Evolutionary conservation across 2,888 invertebrate species (phyloP).

Genomic region (Epinotia ramella): DNA sequence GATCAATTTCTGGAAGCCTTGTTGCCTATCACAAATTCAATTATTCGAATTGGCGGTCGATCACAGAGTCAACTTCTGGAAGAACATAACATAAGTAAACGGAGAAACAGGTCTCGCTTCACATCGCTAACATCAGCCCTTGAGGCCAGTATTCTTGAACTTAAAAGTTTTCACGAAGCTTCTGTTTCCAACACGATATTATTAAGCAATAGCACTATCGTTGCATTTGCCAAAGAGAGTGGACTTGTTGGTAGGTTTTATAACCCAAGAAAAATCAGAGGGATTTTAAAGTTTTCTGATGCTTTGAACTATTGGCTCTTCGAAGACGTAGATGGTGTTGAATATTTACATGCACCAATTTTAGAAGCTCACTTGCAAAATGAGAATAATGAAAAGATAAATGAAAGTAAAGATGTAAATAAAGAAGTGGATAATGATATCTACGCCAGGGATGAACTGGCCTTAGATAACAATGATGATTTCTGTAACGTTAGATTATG

Average conservation of each 20-base stretch:
- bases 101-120: conserved; percentile 53
- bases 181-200: conserved; percentile 47
- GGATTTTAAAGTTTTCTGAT: conserved; percentile 45
- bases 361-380: conserved; percentile 44
- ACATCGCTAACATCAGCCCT: too few species aligned
- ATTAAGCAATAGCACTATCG: conserved; percentile 51
- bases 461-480: conserved; percentile 56
- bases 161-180: conserved; percentile 6
- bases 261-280: background rate
- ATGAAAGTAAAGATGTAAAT: conserved; percentile 51
- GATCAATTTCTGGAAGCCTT: conserved; percentile 93
- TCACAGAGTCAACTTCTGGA: conserved; percentile 82
- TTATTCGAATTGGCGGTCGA: conserved; percentile 89
- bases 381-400: conserved; percentile 45
- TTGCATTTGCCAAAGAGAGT: conserved; percentile 51
- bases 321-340: conserved; percentile 50
- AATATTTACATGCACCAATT: background rate
- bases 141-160: conserved; percentile 52
- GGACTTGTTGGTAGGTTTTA: conserved; percentile 53
- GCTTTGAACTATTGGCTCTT: conserved; percentile 67
- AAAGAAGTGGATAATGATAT: conserved; percentile 52
- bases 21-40: conserved; percentile 81
- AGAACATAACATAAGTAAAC: conserved; percentile 74
- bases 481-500: conserved; percentile 29
- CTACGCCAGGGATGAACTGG: conserved; percentile 52